Percentiles rank a stretch among this genome's conserved stretches.
These are phyloP conservation scores for Tauraco hartlaubi DNA, from an alignment of 2,797 vertebrate genomes.

Conservation along the genomic window DNA sequence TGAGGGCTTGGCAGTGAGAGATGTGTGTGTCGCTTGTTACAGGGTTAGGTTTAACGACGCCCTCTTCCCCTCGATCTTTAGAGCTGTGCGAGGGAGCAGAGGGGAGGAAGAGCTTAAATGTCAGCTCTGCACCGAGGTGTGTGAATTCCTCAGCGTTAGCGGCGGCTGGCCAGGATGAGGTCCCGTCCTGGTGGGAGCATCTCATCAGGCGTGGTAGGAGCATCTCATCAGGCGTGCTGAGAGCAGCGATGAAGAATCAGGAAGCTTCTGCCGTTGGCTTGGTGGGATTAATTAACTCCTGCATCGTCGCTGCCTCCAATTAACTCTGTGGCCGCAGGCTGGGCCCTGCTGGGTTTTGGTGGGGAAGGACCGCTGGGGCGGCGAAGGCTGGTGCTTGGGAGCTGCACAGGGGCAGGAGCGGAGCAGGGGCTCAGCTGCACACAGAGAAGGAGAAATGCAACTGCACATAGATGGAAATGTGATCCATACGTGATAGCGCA, in stretches of 20 bases:
- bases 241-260: neutral
- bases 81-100: neutral
- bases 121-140: neutral
- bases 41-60: neutral
- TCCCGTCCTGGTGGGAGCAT: neutral
- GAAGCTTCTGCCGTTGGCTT: neutral
- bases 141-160: neutral
- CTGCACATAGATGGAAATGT: neutral
- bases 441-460: neutral
- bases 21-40: neutral
- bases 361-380: neutral
- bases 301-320: neutral
- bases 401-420: neutral
- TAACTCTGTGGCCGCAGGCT: neutral
- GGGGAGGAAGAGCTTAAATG: conserved; percentile 19
- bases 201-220: neutral
- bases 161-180: neutral
- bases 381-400: neutral
- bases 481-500: neutral
- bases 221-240: neutral
- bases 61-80: neutral
- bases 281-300: conserved; percentile 40
- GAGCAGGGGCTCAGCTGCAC: neutral
- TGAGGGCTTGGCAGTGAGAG: neutral
- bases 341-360: neutral